Evolutionary conservation across 2,888 invertebrate species (phyloP).

Genomic region (Drosophila meridionalis): DNA sequence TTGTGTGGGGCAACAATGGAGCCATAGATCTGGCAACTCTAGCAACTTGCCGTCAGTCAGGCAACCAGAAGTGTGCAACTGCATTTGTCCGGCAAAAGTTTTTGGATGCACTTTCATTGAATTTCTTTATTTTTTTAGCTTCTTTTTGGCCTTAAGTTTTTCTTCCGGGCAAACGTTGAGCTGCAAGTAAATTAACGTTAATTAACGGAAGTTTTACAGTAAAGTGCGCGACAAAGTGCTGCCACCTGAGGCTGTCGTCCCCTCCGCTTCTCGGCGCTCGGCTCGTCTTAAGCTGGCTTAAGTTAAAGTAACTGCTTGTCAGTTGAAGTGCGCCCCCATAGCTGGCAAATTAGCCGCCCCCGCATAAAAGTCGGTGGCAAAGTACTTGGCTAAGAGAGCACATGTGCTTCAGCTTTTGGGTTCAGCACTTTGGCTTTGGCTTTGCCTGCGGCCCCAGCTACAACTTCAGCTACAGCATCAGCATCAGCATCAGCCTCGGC

Average conservation of each 20-base stretch:
- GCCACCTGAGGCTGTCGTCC: conserved; percentile 31
- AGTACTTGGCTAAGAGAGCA: conserved; percentile 15
- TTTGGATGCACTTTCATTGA: conserved; percentile 4
- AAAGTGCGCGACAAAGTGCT: conserved; percentile 56
- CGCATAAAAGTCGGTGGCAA: conserved; percentile 16
- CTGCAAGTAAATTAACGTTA: conserved; percentile 80
- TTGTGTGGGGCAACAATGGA: conserved; percentile 28
- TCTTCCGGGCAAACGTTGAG: conserved; percentile 61
- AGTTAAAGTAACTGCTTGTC: conserved; percentile 50
- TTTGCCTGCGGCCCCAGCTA: not conserved
- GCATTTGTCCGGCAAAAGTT: conserved; percentile 38
- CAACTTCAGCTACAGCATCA: not conserved
- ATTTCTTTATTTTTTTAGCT: conserved; percentile 7
- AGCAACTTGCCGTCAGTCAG: conserved; percentile 14
- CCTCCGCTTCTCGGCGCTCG: not conserved
- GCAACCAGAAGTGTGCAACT: conserved; percentile 22
- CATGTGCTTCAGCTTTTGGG: conserved; percentile 28
- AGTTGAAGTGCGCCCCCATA: conserved; percentile 37
- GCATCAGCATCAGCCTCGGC: not conserved
- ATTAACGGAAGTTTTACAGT: conserved; percentile 77
- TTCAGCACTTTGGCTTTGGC: conserved; percentile 14
- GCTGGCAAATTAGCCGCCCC: conserved; percentile 50
- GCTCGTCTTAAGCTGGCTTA: conserved; percentile 22
- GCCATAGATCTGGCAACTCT: conserved; percentile 26
- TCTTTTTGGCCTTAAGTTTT: conserved; percentile 9